phyloP scores from a whole-genome alignment of 1,140 invertebrate genomes.

The Drosophila mauritiana region DNA sequence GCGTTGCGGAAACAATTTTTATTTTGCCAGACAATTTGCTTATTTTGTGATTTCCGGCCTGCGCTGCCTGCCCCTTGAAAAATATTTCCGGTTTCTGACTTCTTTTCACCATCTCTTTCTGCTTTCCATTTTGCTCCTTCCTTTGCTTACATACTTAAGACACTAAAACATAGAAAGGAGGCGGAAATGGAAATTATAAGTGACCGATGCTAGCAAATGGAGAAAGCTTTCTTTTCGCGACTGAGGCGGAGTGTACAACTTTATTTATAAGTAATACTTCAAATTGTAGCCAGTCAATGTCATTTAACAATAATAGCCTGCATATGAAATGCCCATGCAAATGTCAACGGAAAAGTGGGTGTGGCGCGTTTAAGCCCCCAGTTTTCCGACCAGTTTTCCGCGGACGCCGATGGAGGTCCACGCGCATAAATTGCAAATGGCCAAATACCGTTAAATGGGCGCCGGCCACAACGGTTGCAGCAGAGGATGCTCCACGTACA shows the following conservation, averaged over 20 bases:
- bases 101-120: conserved; percentile 12
- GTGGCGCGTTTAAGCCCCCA: not conserved
- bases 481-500: conserved; percentile 16
- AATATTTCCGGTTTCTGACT: conserved; percentile 77
- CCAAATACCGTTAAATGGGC: conserved; percentile 78
- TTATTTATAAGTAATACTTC: conserved; percentile 3
- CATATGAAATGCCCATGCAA: conserved; percentile 57
- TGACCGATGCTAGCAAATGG: not conserved
- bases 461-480: conserved; percentile 47
- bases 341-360: conserved; percentile 3
- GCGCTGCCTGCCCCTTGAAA: conserved; percentile 25
- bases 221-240: not conserved
- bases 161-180: conserved; percentile 13
- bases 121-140: not conserved
- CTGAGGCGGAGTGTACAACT: not conserved
- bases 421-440: conserved; percentile 74
- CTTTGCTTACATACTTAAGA: not conserved
- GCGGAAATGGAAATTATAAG: conserved; percentile 14
- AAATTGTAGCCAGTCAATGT: conserved; percentile 39
- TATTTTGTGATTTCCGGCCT: conserved; percentile 83
- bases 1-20: conserved; percentile 83
- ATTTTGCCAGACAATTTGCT: conserved; percentile 85
- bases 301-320: conserved; percentile 68
- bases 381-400: not conserved
- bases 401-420: conserved; percentile 9